Conservation (phyloP, 2,113 vertebrate genomes). For the Periophthalmodon schlosseri region DNA sequence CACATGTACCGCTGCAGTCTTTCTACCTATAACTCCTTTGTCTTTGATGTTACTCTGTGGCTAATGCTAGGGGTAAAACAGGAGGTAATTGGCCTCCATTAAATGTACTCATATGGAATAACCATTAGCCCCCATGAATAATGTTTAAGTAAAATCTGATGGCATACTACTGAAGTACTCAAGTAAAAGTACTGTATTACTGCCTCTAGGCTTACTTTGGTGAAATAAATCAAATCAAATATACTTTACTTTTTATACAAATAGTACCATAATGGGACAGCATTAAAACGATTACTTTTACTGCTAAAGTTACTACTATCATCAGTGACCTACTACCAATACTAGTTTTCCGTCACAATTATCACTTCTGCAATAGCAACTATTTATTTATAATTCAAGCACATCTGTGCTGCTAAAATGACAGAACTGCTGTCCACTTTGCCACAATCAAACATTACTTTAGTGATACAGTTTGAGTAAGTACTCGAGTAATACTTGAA, state of each 20-base stretch:
- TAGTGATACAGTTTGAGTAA: neutral
- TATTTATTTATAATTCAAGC: too few species aligned
- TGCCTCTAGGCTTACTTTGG: neutral
- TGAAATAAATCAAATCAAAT: too few species aligned
- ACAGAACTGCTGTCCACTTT: too few species aligned
- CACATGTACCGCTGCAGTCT: constrained; percentile 7
- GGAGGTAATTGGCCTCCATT: constrained; percentile 4
- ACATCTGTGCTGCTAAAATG: too few species aligned
- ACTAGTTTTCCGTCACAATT: neutral
- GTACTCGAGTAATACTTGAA: neutral
- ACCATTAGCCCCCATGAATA: constrained; percentile 29
- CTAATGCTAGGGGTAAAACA: constrained; percentile 30
- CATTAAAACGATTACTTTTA: too few species aligned
- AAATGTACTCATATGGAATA: constrained; percentile 23
- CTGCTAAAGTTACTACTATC: too few species aligned
- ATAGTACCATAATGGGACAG: too few species aligned
- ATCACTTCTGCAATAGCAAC: neutral
- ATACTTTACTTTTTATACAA: neutral
- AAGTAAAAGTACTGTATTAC: neutral
- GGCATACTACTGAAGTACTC: neutral
- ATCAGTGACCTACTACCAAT: too few species aligned
- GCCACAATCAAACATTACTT: too few species aligned
- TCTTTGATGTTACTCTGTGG: constrained; percentile 25
- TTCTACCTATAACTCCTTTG: neutral
- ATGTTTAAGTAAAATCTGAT: constrained; percentile 16